A percentile compares a stretch with the other conserved stretches of the same genome.
These are phyloP conservation scores for Dipus sagitta DNA, from an alignment of 2,797 vertebrate genomes.

Conservation along the genomic window DNA sequence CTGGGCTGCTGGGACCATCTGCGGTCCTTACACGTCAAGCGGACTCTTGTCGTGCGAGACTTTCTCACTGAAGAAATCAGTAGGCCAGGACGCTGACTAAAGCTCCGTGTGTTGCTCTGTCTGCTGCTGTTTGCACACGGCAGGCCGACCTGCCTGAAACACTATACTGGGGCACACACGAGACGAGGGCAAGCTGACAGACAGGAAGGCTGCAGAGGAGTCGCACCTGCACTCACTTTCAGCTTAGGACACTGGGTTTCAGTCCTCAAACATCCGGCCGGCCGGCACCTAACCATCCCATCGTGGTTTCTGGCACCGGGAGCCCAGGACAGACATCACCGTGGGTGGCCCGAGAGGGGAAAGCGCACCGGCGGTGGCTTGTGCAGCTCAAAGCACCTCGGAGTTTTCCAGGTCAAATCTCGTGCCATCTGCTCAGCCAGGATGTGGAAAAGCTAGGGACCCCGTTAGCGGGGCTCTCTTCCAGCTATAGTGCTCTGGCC, in stretches of 20 bases:
- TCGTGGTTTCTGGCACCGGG: conserved; percentile 50
- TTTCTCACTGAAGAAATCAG: conserved; percentile 38
- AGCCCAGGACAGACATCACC: conserved; percentile 65
- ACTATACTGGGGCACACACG: not conserved
- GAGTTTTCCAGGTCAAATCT: conserved; percentile 75
- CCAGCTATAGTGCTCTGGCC: not conserved
- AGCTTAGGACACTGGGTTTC: conserved; percentile 17
- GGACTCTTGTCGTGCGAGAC: not conserved
- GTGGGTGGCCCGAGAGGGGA: conserved; percentile 71
- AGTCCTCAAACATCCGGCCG: conserved; percentile 58
- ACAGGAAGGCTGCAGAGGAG: not conserved
- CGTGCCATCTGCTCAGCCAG: conserved; percentile 67
- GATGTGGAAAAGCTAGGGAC: conserved; percentile 64
- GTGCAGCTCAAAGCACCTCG: conserved; percentile 69
- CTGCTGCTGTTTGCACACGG: not conserved
- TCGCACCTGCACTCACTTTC: not conserved
- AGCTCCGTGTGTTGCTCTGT: not conserved
- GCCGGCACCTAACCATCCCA: conserved; percentile 22
- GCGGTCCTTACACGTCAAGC: not conserved
- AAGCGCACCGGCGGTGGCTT: conserved; percentile 39
- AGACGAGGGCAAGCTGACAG: not conserved
- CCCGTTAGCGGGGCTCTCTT: conserved; percentile 58
- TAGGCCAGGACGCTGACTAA: not conserved
- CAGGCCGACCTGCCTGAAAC: not conserved
- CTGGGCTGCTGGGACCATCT: not conserved